phyloP scores from a whole-genome alignment of 2,888 invertebrate species.

The Drosophila nr. medialis region DNA sequence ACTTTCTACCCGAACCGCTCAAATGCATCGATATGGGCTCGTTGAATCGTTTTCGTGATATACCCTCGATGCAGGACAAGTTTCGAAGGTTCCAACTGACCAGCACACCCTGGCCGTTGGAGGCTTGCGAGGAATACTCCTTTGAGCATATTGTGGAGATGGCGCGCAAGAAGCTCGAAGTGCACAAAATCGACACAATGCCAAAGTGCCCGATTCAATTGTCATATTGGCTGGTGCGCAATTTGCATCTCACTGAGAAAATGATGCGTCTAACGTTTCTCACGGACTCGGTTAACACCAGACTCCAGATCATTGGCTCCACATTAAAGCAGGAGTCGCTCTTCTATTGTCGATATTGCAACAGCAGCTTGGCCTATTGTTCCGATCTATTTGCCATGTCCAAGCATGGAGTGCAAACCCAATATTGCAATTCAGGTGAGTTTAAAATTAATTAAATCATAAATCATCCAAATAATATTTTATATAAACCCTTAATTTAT shows the following conservation, averaged over 20 bases:
- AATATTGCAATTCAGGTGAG: constrained; percentile 91
- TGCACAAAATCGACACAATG: constrained; percentile 85
- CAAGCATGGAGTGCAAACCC: constrained; percentile 91
- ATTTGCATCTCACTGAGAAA: constrained; percentile 89
- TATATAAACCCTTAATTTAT: constrained; percentile 9
- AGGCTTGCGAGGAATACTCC: constrained; percentile 89
- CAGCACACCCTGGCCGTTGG: constrained; percentile 88
- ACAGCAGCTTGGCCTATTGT: constrained; percentile 87
- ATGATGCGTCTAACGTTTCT: constrained; percentile 88
- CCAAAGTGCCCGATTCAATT: constrained; percentile 89
- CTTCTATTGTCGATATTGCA: constrained; percentile 87
- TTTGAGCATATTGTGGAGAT: constrained; percentile 84
- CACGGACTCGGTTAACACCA: constrained; percentile 89
- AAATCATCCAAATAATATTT: neutral
- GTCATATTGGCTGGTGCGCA: constrained; percentile 93
- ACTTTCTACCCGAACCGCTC: constrained; percentile 86
- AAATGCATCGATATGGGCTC: constrained; percentile 85
- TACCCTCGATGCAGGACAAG: constrained; percentile 81
- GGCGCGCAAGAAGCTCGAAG: constrained; percentile 81
- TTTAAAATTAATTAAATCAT: neutral
- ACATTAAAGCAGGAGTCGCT: constrained; percentile 85
- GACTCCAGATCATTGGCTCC: constrained; percentile 86
- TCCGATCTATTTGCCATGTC: constrained; percentile 92
- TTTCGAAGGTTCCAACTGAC: constrained; percentile 85
- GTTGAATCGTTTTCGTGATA: constrained; percentile 84